A percentile compares a stretch with the other conserved stretches of the same genome.
phyloP scores from a whole-genome alignment of 2,888 invertebrate genomes.

The Tethea ocularis region DNA sequence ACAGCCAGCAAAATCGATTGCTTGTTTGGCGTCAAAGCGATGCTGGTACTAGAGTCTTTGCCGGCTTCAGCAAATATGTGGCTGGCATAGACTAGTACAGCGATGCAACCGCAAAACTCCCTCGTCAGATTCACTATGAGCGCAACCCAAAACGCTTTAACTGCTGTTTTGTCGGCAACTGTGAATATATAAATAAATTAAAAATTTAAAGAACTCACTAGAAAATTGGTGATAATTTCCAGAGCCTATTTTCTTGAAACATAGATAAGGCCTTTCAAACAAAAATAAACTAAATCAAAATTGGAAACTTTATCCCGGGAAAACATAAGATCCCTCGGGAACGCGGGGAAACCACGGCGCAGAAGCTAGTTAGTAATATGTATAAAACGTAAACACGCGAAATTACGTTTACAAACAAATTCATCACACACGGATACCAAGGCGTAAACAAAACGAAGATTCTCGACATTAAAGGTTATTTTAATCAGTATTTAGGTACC shows the following conservation, averaged over 20 bases:
- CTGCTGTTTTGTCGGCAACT: constrained; percentile 68
- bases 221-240: too few relatives aligned
- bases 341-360: too few relatives aligned
- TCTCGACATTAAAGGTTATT: neutral
- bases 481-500: constrained; percentile 10
- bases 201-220: too few relatives aligned
- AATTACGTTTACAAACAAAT: too few relatives aligned
- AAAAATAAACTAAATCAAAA: too few relatives aligned
- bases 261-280: too few relatives aligned
- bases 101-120: constrained; percentile 78
- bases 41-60: constrained; percentile 51
- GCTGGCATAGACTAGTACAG: constrained; percentile 74
- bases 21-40: constrained; percentile 69
- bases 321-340: too few relatives aligned
- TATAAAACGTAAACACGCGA: too few relatives aligned
- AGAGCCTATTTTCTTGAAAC: too few relatives aligned
- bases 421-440: too few relatives aligned
- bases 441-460: neutral
- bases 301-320: too few relatives aligned
- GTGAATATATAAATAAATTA: constrained; percentile 20
- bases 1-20: constrained; percentile 73
- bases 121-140: constrained; percentile 71
- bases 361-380: too few relatives aligned
- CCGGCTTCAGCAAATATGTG: constrained; percentile 73
- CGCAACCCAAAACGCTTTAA: constrained; percentile 77